A percentile compares a stretch with the other conserved stretches of the same genome.
phyloP scores from a whole-genome alignment of 2,888 invertebrate species.

The Petrolisthes manimaculis region DNA sequence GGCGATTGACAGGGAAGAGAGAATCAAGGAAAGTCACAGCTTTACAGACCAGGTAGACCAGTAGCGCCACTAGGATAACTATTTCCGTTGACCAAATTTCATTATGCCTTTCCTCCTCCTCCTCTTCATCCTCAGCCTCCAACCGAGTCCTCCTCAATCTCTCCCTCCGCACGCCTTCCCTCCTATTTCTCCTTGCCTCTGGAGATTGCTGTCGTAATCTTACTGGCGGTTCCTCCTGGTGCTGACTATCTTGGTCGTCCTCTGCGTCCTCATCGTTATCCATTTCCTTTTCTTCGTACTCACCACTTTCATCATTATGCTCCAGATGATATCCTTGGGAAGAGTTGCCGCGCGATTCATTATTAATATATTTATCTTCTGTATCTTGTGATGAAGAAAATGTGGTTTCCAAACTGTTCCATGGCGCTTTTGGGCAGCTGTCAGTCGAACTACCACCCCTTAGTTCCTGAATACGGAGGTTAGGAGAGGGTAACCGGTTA shows the following conservation, averaged over 20 bases:
- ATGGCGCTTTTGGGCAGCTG: slow-evolving; percentile 42
- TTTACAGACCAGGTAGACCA: slow-evolving; percentile 48
- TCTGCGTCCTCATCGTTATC: slow-evolving; percentile 14
- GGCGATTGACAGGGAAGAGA: background rate
- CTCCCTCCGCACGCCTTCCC: background rate
- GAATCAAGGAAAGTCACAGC: slow-evolving; percentile 30
- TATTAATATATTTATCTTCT: slow-evolving; percentile 31
- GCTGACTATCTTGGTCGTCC: background rate
- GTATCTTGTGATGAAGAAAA: slow-evolving; percentile 35
- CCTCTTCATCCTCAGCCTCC: background rate
- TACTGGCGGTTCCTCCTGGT: background rate
- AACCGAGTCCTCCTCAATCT: background rate
- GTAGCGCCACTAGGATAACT: slow-evolving; percentile 34
- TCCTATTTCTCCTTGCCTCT: background rate
- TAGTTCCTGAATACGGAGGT: slow-evolving; percentile 22
- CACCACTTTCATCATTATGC: background rate
- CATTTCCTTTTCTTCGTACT: background rate
- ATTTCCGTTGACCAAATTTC: slow-evolving; percentile 33
- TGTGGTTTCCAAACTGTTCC: slow-evolving; percentile 48
- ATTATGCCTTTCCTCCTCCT: background rate
- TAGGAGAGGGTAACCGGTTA: slow-evolving; percentile 14
- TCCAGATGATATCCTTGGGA: background rate
- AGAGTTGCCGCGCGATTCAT: background rate
- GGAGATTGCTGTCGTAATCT: background rate
- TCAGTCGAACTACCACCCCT: slow-evolving; percentile 33